Conservation (phyloP, 2,113 vertebrate genomes). For the Dolichotis patagonum region DNA sequence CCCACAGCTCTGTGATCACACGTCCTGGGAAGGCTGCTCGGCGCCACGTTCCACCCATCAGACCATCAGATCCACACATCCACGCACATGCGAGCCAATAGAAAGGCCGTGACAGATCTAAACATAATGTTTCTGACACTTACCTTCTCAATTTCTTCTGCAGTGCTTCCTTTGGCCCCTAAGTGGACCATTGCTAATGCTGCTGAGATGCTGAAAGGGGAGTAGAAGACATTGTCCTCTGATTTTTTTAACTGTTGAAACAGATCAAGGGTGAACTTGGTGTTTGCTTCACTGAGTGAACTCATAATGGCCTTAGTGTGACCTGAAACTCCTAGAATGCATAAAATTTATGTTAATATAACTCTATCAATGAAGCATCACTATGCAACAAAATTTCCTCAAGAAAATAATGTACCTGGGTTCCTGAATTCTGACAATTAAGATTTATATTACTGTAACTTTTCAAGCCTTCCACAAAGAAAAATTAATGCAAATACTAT, state of each 20-base stretch:
- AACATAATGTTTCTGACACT: rapidly evolving
- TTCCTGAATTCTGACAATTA: neutral
- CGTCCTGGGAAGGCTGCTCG: neutral
- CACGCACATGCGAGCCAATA: rapidly evolving
- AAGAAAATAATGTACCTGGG: neutral
- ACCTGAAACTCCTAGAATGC: neutral
- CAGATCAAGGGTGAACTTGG: slow-evolving; percentile 69
- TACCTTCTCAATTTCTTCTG: slow-evolving; percentile 65
- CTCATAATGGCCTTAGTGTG: neutral
- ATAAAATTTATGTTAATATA: neutral
- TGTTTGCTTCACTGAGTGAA: slow-evolving; percentile 33
- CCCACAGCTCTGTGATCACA: neutral
- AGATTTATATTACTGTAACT: neutral
- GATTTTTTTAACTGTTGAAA: slow-evolving; percentile 64
- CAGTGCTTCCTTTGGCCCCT: slow-evolving; percentile 66
- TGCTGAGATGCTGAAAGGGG: slow-evolving; percentile 62
- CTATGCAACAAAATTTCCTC: neutral
- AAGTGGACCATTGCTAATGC: slow-evolving; percentile 73
- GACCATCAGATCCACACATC: neutral
- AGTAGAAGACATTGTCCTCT: slow-evolving; percentile 73
- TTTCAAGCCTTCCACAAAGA: neutral
- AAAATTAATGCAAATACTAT: neutral
- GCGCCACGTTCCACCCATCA: rapidly evolving
- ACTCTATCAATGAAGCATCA: neutral
- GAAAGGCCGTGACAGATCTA: rapidly evolving